Evolutionary conservation across 1,140 invertebrate species (phyloP).

Genomic region (Microplitis demolitor): DNA sequence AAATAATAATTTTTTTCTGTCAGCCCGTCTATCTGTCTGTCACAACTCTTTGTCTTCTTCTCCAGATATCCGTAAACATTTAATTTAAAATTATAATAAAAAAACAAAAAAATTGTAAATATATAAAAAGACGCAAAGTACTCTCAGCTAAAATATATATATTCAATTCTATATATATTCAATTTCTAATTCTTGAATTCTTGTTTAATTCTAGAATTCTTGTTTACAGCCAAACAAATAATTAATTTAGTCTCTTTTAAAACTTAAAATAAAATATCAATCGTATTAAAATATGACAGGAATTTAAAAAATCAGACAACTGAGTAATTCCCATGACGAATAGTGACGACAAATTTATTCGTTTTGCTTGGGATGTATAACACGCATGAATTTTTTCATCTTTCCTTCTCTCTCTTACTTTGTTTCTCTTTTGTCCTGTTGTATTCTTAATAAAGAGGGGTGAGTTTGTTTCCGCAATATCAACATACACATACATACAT

Average conservation of each 20-base stretch:
- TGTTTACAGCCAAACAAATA: too few species aligned
- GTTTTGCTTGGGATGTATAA: neutral
- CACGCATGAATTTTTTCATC: neutral
- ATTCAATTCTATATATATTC: too few species aligned
- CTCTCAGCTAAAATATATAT: too few species aligned
- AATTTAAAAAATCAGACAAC: neutral
- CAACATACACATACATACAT: constrained; percentile 2
- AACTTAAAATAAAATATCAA: too few species aligned
- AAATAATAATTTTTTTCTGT: too few species aligned
- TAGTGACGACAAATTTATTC: constrained; percentile 16
- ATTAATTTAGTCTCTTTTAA: too few species aligned
- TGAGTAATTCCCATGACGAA: constrained; percentile 7
- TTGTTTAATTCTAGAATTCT: too few species aligned
- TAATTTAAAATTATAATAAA: neutral
- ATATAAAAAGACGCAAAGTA: too few species aligned
- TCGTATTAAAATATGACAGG: neutral
- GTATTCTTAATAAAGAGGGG: neutral
- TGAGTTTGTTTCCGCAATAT: constrained; percentile 3
- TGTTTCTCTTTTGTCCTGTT: neutral
- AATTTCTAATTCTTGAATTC: too few species aligned
- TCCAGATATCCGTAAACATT: neutral
- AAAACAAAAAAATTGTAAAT: too few species aligned
- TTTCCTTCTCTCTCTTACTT: neutral
- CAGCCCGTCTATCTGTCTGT: too few species aligned
- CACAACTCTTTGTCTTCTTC: too few species aligned